Evolutionary conservation across 2,113 vertebrate species (phyloP), one percentile per base, ranked within the genome.

Genomic region (Anoura caudifer): DNA sequence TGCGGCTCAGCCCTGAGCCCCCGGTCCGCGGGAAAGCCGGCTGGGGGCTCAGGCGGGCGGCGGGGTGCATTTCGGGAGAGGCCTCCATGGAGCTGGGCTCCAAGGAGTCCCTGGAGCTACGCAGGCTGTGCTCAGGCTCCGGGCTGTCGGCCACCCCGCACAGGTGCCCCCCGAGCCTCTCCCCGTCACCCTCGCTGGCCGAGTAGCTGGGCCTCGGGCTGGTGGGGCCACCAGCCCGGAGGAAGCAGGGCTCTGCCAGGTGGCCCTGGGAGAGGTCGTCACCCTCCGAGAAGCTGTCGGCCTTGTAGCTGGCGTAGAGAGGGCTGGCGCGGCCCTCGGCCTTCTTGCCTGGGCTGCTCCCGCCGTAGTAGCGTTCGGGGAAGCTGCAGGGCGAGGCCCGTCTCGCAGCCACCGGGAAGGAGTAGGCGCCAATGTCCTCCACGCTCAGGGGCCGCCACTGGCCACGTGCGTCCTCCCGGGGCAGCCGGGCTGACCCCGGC

Each of bases 371-470:
- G 95, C 98, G 99, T 97, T 99, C 99, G 0, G 99, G 99, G 97
- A 99, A 99, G 91, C 99, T 99, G 97, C 99, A 99, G 11, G 99
- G 99, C 0, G 99, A 99, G 41, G 98, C 97, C 3, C 98, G 98
- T 50, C 98, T 98, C 16, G 63, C 50, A 9, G 89, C 36, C 31
- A 52, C 77, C 2, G 98, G 95, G 97, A 99, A 99, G 54, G 99
- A 98, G 96, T 99, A 99, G 0, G 98, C 98, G 87, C 99, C 99
- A 15, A 99, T 98, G 96, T 99, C 99, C 93, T 99, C 99, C 73
- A 99, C 98, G 0, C 99, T 99, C 92, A 99, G 97, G 38, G 99
- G 99, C 83, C 99, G 99, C 99, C 99, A 99, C 43, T 98, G 98
- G 54, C 98, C 98, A 0, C 98, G 99, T 7, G 98, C 94, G 56